Evolutionary conservation across 2,888 invertebrate species (phyloP).

Genomic region (Sarcophaga subvicina): DNA sequence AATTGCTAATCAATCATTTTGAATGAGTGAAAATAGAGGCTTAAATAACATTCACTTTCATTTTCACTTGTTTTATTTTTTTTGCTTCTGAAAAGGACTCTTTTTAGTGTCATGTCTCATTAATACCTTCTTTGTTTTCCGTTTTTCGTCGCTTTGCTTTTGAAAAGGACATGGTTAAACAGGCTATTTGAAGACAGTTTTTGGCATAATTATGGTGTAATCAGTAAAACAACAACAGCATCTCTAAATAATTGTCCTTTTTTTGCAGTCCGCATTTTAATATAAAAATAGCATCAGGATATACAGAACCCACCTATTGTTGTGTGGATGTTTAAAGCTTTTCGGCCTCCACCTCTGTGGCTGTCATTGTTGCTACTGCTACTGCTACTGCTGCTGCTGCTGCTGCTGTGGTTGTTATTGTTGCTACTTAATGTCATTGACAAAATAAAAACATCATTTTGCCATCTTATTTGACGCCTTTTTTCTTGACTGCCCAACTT

Average conservation of each 20-base stretch:
- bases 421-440: constrained; percentile 64
- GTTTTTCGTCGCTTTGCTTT: constrained; percentile 25
- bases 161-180: constrained; percentile 45
- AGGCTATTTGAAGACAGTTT: constrained; percentile 44
- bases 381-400: constrained; percentile 37
- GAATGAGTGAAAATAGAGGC: constrained; percentile 35
- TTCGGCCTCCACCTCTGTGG: background rate
- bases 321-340: background rate
- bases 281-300: constrained; percentile 1
- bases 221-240: constrained; percentile 4
- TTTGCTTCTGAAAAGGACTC: constrained; percentile 34
- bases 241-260: constrained; percentile 39
- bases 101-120: constrained; percentile 67
- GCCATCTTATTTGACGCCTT: constrained; percentile 59
- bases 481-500: background rate
- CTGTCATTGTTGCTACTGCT: constrained; percentile 1
- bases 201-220: constrained; percentile 56
- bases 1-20: constrained; percentile 81
- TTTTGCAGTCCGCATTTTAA: background rate
- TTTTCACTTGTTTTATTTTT: constrained; percentile 17
- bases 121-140: constrained; percentile 62
- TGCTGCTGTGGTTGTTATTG: constrained; percentile 43
- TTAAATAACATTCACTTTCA: constrained; percentile 28
- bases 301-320: constrained; percentile 49
- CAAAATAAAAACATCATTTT: constrained; percentile 65